Conservation (phyloP, 2,888 invertebrate species). For the Exephanes ischioxanthus region DNA sequence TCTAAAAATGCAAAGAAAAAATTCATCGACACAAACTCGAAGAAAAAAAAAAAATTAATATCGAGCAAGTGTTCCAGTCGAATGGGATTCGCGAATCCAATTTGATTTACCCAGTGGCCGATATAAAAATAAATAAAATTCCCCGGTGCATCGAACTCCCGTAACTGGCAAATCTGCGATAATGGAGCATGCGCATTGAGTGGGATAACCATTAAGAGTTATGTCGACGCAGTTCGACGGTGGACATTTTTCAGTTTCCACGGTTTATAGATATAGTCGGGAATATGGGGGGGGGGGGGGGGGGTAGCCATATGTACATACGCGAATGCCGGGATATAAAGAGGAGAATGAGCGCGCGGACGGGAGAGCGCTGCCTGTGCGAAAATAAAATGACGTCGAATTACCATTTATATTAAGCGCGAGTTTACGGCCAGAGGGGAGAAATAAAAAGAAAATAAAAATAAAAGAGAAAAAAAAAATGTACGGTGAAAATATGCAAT, state of each 20-base stretch:
- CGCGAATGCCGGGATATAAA: not conserved
- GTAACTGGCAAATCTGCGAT: not conserved
- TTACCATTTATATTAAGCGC: slow-evolving; percentile 65
- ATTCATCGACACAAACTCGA: not conserved
- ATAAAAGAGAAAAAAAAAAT: not conserved
- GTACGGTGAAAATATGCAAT: slow-evolving; percentile 26
- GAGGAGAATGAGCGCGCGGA: slow-evolving; percentile 13
- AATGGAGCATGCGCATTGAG: not conserved
- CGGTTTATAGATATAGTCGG: not conserved
- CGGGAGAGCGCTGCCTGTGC: not conserved
- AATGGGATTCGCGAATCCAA: too few species aligned
- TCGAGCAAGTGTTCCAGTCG: too few species aligned
- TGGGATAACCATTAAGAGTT: not conserved
- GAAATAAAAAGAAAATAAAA: slow-evolving; percentile 1
- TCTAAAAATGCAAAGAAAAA: too few species aligned
- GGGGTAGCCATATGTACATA: not conserved
- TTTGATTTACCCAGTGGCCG: too few species aligned
- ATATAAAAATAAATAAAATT: too few species aligned
- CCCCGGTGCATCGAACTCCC: too few species aligned
- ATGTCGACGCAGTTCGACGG: not conserved
- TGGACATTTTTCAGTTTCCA: not conserved
- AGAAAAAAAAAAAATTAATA: too few species aligned
- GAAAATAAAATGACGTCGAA: slow-evolving; percentile 56
- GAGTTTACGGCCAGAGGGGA: slow-evolving; percentile 30
- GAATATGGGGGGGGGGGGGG: too few species aligned